Evolutionary conservation across 2,888 invertebrate genomes (phyloP).

Genomic region (Thalpophila matura): DNA sequence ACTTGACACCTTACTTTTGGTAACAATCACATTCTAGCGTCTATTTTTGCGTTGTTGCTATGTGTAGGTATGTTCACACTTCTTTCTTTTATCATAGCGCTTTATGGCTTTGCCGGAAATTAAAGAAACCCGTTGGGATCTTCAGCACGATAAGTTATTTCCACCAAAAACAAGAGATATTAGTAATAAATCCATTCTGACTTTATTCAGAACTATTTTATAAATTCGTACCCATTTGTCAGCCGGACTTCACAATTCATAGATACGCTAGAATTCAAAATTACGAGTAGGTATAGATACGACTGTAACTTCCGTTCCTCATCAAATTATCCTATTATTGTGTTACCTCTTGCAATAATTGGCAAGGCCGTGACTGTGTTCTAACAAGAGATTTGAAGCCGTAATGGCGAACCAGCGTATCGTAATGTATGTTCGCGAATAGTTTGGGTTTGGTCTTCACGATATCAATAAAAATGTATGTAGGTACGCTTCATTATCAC

Average conservation of each 20-base stretch:
- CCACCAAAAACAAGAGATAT: not conserved
- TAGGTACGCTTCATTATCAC: not conserved
- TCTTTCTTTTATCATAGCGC: not conserved
- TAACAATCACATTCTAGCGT: constrained; percentile 17
- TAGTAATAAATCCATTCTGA: too few species aligned
- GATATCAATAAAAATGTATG: not conserved
- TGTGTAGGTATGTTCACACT: not conserved
- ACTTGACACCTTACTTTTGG: constrained; percentile 33
- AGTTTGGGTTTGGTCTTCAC: not conserved
- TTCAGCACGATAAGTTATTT: not conserved
- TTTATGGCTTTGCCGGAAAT: not conserved
- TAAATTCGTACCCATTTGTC: too few species aligned
- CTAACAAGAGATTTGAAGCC: constrained; percentile 1
- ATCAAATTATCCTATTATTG: not conserved
- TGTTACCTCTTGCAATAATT: not conserved
- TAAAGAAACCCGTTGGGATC: not conserved
- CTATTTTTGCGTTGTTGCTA: constrained; percentile 30
- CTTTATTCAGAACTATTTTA: too few species aligned
- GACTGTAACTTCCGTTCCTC: too few species aligned
- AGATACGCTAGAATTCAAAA: too few species aligned
- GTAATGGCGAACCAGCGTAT: not conserved
- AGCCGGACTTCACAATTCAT: too few species aligned
- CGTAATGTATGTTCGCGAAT: not conserved
- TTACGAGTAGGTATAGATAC: too few species aligned
- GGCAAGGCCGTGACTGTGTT: not conserved